Conservation (phyloP, 2,113 vertebrate species). For the Holacanthus passer region DNA sequence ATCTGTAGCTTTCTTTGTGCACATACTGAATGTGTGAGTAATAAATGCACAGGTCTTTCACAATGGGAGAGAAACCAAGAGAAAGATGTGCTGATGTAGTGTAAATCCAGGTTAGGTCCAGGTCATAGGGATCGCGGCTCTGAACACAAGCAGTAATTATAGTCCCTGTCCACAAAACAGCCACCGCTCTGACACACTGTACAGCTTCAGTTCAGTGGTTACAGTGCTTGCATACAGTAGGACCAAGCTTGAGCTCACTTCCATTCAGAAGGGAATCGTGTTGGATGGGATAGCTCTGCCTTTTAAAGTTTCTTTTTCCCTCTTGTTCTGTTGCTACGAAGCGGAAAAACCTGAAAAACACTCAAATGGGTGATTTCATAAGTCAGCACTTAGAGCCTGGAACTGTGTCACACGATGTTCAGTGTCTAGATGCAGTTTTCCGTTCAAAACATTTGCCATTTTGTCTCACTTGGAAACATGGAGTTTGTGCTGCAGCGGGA, state of each 20-base stretch:
- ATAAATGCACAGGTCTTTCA: neutral
- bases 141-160: slow-evolving; percentile 70
- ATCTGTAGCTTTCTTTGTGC: neutral
- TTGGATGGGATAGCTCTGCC: neutral
- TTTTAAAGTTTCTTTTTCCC: neutral
- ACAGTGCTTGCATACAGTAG: slow-evolving; percentile 61
- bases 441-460: slow-evolving; percentile 12
- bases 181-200: slow-evolving; percentile 64
- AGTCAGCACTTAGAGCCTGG: neutral
- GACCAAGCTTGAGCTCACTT: slow-evolving; percentile 39
- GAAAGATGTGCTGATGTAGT: slow-evolving; percentile 28
- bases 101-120: slow-evolving; percentile 51
- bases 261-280: slow-evolving; percentile 15
- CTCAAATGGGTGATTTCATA: slow-evolving; percentile 28
- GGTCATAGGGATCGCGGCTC: slow-evolving; percentile 61
- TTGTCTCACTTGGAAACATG: slow-evolving; percentile 28
- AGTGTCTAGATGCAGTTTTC: slow-evolving; percentile 47
- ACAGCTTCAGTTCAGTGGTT: slow-evolving; percentile 57
- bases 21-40: neutral
- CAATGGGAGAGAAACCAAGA: slow-evolving; percentile 4
- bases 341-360: neutral
- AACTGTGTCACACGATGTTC: slow-evolving; percentile 33
- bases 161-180: slow-evolving; percentile 61
- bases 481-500: neutral
- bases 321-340: slow-evolving; percentile 24